Conservation (phyloP, 2,888 invertebrate species). For the Tethea ocularis region DNA sequence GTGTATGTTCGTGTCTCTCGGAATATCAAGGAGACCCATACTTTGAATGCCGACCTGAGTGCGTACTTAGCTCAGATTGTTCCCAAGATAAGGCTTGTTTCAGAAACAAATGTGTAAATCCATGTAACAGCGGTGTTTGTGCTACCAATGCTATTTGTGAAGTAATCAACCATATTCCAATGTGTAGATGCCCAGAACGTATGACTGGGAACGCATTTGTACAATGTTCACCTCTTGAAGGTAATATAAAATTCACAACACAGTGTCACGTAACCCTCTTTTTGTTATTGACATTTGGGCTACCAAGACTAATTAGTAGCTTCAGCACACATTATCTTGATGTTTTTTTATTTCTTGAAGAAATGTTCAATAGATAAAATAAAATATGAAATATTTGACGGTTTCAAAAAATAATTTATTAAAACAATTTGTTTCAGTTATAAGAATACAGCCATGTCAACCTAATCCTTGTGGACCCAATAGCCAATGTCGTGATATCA, state of each 20-base stretch:
- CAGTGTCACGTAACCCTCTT: too few relatives aligned
- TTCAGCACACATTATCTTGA: too few relatives aligned
- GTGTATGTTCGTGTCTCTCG: constrained; percentile 84
- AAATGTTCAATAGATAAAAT: too few relatives aligned
- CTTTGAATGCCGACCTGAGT: constrained; percentile 88
- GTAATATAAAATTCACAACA: constrained; percentile 37
- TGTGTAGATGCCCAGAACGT: constrained; percentile 87
- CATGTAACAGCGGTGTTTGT: constrained; percentile 87
- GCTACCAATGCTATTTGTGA: constrained; percentile 88
- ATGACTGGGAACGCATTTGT: constrained; percentile 88
- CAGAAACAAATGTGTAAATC: constrained; percentile 87
- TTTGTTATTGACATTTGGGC: too few relatives aligned
- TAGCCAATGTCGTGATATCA: constrained; percentile 89
- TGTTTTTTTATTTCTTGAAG: too few relatives aligned
- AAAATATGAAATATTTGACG: constrained; percentile 10
- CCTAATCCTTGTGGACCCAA: constrained; percentile 91
- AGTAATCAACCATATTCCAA: constrained; percentile 88
- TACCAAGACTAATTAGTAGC: too few relatives aligned
- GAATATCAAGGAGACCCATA: constrained; percentile 87
- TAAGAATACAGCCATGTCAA: constrained; percentile 63
- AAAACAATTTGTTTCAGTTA: constrained; percentile 51
- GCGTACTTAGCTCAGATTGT: constrained; percentile 87
- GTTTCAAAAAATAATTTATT: not conserved
- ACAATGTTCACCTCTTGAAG: constrained; percentile 79
- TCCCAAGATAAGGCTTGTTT: constrained; percentile 85